Evolutionary conservation across 2,888 invertebrate genomes (phyloP), one percentile per base, ranked within the genome.

Genomic region (Apoda limacodes): DNA sequence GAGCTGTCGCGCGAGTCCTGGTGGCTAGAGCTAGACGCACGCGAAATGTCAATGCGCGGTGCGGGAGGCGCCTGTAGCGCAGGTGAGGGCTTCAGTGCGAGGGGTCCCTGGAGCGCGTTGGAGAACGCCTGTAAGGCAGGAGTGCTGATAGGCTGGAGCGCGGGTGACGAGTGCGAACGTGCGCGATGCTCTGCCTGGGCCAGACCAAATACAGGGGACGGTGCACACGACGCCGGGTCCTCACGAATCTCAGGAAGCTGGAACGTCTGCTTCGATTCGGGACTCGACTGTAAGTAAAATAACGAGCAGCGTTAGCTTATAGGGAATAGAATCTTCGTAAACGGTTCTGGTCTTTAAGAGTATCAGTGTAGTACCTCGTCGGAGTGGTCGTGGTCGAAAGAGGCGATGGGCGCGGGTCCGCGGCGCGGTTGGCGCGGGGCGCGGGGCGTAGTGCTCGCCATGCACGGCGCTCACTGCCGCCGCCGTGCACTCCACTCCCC

Each of bases 391-490:
- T 76, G 76, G 84, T 95, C 95, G 81, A 95, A 93, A 56, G 94
- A 95, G 65, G 95, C 95, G 74, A 95, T 91, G 62, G 95, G 95
- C 59, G 95, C 95, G 63, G 93, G 93, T 64, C 94, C 94, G 83
- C 92, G 89, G 72, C 92, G 89, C 82, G 88, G 86, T 82, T 90
- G 90, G 46, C 69, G 64, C 61, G 58, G 46, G 48, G 46, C 62
- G 51, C 58, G 58, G 52, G 55, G 41, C 40, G 46, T 50, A 48
- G 55, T 58, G 55, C 60, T 58, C 45, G 52, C 52, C 50, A 46
- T 45, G 50, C 51, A 44, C 42, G 45, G 46, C n/a, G n/a, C n/a
- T n/a, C n/a, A n/a, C 41, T 45, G 40, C 42, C 42, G 40, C 28
- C 34, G 40, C 43, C 45, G 46, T 43, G 37, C 44, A 37, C 47